phyloP scores from a whole-genome alignment of 1,140 invertebrate genomes.

The Atta texana region DNA sequence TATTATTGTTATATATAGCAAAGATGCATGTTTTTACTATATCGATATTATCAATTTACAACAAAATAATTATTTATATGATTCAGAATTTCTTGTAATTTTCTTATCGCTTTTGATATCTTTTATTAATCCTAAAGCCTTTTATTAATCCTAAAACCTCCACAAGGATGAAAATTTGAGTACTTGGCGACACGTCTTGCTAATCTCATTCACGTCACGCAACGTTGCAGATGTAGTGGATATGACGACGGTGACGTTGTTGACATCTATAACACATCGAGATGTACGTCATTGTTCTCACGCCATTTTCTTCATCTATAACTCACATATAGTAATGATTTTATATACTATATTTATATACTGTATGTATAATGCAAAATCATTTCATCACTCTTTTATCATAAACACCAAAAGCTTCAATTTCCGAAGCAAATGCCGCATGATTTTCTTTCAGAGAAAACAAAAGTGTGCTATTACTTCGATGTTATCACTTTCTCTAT shows the following conservation, averaged over 20 bases:
- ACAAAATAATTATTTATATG: background rate
- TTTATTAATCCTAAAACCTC: conserved; percentile 4
- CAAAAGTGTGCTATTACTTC: background rate
- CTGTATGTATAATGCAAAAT: background rate
- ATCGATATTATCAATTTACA: background rate
- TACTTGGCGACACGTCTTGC: conserved; percentile 61
- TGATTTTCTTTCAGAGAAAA: background rate
- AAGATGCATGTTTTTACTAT: background rate
- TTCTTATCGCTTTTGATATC: background rate
- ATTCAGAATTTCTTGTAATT: background rate
- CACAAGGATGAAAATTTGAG: conserved; percentile 69
- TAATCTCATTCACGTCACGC: conserved; percentile 54
- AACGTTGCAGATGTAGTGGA: conserved; percentile 47
- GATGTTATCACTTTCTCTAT: background rate
- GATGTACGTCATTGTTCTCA: conserved; percentile 70
- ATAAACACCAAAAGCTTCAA: background rate
- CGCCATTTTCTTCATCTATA: conserved; percentile 73
- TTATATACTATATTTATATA: background rate
- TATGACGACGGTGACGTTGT: conserved; percentile 55
- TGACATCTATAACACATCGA: conserved; percentile 67
- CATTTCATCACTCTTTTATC: background rate
- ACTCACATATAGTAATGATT: conserved; percentile 72
- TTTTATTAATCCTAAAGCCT: conserved; percentile 14
- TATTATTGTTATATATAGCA: background rate
- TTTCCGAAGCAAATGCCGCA: background rate